Evolutionary conservation across 1,140 invertebrate species (phyloP), one percentile per base, ranked within the genome.

Genomic region (Carposina sasakii): DNA sequence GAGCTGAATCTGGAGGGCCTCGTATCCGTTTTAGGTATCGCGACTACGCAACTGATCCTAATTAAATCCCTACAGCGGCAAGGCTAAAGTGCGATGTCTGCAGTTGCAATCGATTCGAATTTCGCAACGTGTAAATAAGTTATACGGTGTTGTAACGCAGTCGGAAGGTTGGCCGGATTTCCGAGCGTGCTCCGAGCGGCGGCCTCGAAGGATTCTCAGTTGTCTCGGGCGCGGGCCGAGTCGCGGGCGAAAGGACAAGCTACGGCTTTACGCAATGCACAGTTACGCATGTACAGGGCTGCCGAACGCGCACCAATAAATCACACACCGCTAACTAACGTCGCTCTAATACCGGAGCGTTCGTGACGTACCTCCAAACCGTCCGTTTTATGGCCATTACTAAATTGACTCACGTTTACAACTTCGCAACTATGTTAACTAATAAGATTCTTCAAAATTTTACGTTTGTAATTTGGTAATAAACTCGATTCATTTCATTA

Each of bases 81-180:
- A 78, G 76, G 79, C 74, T 75, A 74, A 71, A 75, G 77, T 76
- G 78, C 76, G 78, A 72, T 71, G 75, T 76, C 70, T 82, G 74
- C 76, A 77, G 74, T 74, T 75, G 79, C 79, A 81, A 83, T 79
- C 77, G 76, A 83, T 81, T 78, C 74, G 65, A 62, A 78, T 83
- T 81, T 83, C 79, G 76, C 79, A 83, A 83, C 76, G 63, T 68
- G 71, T 77, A 81, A 76, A 79, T 79, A 78, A 82, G 75, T 79
- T 75, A 76, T 71, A 68, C 64, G 60, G 70, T 83, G 77, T 81
- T 67, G 79, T 79, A 83, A 83, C 59, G 70, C 65, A 68, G 71
- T 84, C 77, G 81, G 81, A 84, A 84, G 81, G 81, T 81, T 84
- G 81, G 81, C 81, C 81, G 81, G 81, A 84, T 84, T 84, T 84